Conservation (phyloP, 1,140 invertebrate genomes). For the Pomacea maculata region DNA sequence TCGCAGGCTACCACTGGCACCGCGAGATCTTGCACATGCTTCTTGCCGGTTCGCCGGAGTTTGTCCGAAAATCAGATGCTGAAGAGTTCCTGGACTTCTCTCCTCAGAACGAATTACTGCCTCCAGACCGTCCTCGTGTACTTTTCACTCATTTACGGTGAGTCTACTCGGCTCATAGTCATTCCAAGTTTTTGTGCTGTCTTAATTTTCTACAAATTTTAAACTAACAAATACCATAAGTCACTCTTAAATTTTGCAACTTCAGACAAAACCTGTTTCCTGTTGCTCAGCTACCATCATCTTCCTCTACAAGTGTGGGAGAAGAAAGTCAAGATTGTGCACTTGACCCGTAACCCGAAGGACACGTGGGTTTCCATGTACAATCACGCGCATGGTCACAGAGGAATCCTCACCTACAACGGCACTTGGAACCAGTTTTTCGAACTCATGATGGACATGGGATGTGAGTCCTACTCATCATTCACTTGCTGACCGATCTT, state of each 20-base stretch:
- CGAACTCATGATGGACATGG: constrained; percentile 2
- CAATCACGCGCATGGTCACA: constrained; percentile 14
- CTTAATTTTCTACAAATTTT: too few species aligned
- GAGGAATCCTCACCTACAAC: constrained; percentile 3
- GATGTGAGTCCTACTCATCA: background rate
- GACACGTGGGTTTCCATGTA: constrained; percentile 23
- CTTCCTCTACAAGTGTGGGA: constrained; percentile 11
- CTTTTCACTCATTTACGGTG: constrained; percentile 5
- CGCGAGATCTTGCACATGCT: background rate
- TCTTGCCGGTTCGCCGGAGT: background rate
- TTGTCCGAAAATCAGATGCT: too few species aligned
- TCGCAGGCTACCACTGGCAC: background rate
- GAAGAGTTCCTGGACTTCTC: background rate
- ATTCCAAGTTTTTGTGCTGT: too few species aligned
- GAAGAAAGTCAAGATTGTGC: constrained; percentile 16
- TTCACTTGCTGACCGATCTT: too few species aligned
- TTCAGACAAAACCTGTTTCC: too few species aligned
- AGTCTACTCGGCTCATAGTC: background rate
- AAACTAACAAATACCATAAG: too few species aligned
- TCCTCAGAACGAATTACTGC: background rate
- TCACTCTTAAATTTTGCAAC: too few species aligned
- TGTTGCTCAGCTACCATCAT: background rate
- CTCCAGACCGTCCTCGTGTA: background rate
- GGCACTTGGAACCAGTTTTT: constrained; percentile 29
- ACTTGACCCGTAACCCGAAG: constrained; percentile 20